Base-by-base conservation (phyloP, 2,797 vertebrate genomes). In the Saxicola maurus region DNA sequence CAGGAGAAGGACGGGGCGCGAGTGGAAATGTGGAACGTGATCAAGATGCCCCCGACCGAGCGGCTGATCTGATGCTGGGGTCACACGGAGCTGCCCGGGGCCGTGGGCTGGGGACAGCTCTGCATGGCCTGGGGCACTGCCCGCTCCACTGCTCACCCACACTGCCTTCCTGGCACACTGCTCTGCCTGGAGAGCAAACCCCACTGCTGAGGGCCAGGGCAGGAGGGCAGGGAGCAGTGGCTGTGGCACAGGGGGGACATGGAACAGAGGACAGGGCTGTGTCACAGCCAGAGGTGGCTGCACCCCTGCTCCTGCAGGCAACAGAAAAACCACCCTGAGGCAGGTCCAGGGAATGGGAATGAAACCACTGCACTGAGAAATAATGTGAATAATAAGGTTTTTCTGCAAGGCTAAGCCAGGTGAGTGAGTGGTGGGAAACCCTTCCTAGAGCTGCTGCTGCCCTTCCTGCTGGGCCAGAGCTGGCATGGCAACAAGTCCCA, bases 1-100 rank as follows among this genome's bases (percentile, higher is more conserved):
- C 97, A 97, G 24, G 96, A 97, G 67, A 97, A 96, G 19, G 96
- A 96, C 5, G 96, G 97, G 31, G 95, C 95, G 2, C 93, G 96
- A 27, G 95, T 96, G 80, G 96, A 97, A 33, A 96, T 96, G 96
- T 96, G 95, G 97, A 97, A 96, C 1, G 95, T 97, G 5, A 93
- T 96, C 83, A 97, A 97, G 94, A 94, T 97, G 90, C 97, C 96
- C n/a, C 97, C 95, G 1, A 94, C 95, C 0, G 96, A 97, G 90
- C 82, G 96, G 83, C 95, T 97, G 65, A 97, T 96, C 35, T 97
- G 64, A 96, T 69, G 3, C 25, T 5, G 45, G 48, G 24, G 5
- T 51, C 11, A 10, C 21, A 5, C 25, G 20, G 52, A 65, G 57
- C 86, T 57, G 71, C 86, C 25, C 31, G 40, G 13, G 40, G 30